These are phyloP conservation scores for Sapajus apella DNA, from an alignment of 2,113 vertebrate species.

Conservation along the genomic window DNA sequence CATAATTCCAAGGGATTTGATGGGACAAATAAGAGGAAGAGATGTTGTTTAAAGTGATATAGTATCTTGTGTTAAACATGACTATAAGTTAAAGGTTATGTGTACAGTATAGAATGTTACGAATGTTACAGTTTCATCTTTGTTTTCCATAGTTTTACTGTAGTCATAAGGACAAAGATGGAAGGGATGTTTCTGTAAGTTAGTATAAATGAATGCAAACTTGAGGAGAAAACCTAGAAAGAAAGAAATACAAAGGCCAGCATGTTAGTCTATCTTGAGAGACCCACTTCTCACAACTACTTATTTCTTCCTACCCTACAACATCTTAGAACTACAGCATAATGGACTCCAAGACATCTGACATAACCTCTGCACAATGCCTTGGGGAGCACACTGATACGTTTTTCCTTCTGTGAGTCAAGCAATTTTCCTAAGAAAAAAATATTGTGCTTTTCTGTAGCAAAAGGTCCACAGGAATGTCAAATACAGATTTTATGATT, in stretches of 20 bases:
- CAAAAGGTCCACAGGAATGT: not conserved
- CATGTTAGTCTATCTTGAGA: slow-evolving; percentile 62
- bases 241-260: slow-evolving; percentile 26
- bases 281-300: slow-evolving; percentile 54
- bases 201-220: slow-evolving; percentile 78
- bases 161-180: slow-evolving; percentile 81
- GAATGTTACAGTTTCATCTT: slow-evolving; percentile 81
- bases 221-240: slow-evolving; percentile 78
- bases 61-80: slow-evolving; percentile 78
- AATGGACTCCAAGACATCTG: not conserved
- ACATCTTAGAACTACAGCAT: not conserved
- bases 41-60: slow-evolving; percentile 81
- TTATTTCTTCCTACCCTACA: not conserved
- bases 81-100: slow-evolving; percentile 85
- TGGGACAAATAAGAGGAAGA: slow-evolving; percentile 82
- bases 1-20: slow-evolving; percentile 61
- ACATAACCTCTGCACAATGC: not conserved
- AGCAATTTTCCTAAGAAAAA: not conserved
- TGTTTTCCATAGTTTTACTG: slow-evolving; percentile 70
- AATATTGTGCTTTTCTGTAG: not conserved
- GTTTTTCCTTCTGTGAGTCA: not conserved
- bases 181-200: slow-evolving; percentile 82
- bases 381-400: not conserved
- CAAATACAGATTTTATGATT: slow-evolving; percentile 33
- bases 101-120: slow-evolving; percentile 83